Evolutionary conservation across 2,113 vertebrate genomes (phyloP).

Genomic region (Elanus axillaris): DNA sequence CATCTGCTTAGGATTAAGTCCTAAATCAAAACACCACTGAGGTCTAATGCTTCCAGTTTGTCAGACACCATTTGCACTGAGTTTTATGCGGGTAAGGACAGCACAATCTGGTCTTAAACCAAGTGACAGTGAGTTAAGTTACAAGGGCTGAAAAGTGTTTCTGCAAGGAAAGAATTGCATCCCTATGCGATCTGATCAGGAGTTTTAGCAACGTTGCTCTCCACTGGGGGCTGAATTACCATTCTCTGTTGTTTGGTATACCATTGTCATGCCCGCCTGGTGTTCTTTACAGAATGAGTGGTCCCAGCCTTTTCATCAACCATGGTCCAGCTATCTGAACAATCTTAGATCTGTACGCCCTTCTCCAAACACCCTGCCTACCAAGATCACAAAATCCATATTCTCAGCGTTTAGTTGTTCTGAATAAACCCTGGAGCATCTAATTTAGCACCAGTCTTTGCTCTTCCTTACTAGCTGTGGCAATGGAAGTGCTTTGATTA

Average conservation of each 20-base stretch:
- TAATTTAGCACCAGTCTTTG: neutral
- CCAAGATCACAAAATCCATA: neutral
- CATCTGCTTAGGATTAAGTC: conserved; percentile 28
- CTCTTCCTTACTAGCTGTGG: neutral
- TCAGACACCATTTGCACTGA: neutral
- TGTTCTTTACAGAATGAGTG: neutral
- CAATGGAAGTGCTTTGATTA: neutral
- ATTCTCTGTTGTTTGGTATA: neutral
- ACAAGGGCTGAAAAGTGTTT: neutral
- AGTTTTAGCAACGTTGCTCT: neutral
- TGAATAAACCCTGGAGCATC: neutral
- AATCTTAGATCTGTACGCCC: neutral
- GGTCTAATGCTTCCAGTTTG: neutral
- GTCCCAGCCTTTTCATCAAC: neutral
- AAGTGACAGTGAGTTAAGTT: neutral
- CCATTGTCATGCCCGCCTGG: accelerated
- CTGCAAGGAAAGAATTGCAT: neutral
- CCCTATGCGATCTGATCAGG: neutral
- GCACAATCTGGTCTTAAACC: neutral
- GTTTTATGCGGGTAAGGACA: neutral
- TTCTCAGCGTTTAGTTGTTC: neutral
- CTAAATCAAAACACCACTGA: conserved; percentile 2
- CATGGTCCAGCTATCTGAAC: neutral
- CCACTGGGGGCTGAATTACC: neutral
- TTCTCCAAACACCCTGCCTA: neutral